These are phyloP conservation scores for Rhimphoctona megacephalus DNA, from an alignment of 2,888 invertebrate genomes.

Conservation along the genomic window DNA sequence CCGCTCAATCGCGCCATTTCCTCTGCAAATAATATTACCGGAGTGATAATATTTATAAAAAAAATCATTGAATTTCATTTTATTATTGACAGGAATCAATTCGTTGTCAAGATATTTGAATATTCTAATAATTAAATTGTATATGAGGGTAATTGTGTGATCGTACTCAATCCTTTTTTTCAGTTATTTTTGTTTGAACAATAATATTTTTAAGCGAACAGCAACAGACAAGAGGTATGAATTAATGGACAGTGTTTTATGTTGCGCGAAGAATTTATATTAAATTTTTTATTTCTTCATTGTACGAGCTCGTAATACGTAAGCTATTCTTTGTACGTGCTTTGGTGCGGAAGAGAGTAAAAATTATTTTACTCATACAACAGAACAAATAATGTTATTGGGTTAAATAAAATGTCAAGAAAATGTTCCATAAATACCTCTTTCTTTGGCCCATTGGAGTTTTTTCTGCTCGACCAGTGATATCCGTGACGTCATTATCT, in stretches of 20 bases:
- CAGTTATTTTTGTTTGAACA: neutral
- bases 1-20: conserved; percentile 92
- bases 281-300: conserved; percentile 42
- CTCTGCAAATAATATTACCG: conserved; percentile 86
- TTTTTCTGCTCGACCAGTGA: conserved; percentile 95
- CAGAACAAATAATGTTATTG: neutral
- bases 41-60: conserved; percentile 44
- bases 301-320: conserved; percentile 4
- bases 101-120: neutral
- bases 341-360: neutral
- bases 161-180: neutral
- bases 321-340: conserved; percentile 17
- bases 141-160: no score
- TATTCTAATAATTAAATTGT: neutral
- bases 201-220: neutral
- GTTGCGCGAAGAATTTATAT: conserved; percentile 53
- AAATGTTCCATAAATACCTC: conserved; percentile 87
- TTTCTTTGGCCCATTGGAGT: conserved; percentile 96
- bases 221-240: neutral
- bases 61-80: neutral
- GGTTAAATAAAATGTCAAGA: neutral
- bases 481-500: conserved; percentile 76
- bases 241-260: neutral
- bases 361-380: conserved; percentile 26
- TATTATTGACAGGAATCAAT: neutral